These are phyloP conservation scores for Lota lota DNA, from an alignment of 2,113 vertebrate species.

Conservation along the genomic window DNA sequence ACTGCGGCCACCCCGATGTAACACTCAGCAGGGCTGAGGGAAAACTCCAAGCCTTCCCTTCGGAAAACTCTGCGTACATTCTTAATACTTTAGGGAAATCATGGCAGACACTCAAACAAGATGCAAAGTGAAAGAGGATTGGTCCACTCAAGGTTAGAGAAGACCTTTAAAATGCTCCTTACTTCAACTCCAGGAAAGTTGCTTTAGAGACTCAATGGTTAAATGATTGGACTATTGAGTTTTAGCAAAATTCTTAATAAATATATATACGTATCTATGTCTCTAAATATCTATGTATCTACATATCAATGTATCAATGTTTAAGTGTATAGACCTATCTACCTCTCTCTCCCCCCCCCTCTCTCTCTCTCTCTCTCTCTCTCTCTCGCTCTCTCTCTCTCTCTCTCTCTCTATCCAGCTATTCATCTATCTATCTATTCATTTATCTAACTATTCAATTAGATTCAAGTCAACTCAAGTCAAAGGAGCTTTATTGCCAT, in stretches of 20 bases:
- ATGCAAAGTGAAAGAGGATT: slow-evolving; percentile 64
- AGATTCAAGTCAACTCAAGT: not conserved
- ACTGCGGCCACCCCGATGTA: slow-evolving; percentile 22
- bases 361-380: too few species aligned
- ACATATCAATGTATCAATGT: too few species aligned
- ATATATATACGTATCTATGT: too few species aligned
- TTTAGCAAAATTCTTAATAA: too few species aligned
- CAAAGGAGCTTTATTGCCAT: too few species aligned
- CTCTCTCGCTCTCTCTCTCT: too few species aligned
- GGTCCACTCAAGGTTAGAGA: slow-evolving; percentile 23
- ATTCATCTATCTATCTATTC: too few species aligned
- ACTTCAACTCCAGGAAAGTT: not conserved
- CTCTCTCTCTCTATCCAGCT: too few species aligned
- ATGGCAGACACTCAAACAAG: slow-evolving; percentile 68
- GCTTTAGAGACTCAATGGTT: not conserved
- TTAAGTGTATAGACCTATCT: too few species aligned
- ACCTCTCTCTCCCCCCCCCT: too few species aligned
- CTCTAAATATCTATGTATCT: too few species aligned
- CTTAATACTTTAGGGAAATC: slow-evolving; percentile 75
- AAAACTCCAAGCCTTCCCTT: slow-evolving; percentile 62
- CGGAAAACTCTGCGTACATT: slow-evolving; percentile 63
- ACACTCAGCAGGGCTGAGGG: slow-evolving; percentile 46
- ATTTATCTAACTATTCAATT: not conserved
- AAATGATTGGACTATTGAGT: too few species aligned
- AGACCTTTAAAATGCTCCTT: not conserved